A percentile compares a stretch with the other conserved stretches of the same genome.
phyloP scores from a whole-genome alignment of 2,888 invertebrate genomes.

The Thera obeliscata region DNA sequence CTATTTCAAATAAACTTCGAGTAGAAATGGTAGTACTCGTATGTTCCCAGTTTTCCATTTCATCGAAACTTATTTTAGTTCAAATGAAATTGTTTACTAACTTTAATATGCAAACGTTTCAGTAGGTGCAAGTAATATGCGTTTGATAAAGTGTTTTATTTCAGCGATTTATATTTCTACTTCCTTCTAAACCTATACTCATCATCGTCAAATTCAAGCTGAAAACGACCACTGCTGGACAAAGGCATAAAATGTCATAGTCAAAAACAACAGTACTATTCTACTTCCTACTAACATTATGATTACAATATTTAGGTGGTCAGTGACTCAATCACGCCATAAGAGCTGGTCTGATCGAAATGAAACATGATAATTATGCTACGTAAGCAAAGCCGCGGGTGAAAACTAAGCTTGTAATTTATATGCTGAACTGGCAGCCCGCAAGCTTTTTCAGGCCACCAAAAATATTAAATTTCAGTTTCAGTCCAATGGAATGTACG shows the following conservation, averaged over 20 bases:
- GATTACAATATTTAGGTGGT: no score
- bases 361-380: no score
- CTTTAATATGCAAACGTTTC: neutral
- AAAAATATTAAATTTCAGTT: neutral
- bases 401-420: neutral
- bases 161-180: no score
- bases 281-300: no score
- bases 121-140: neutral
- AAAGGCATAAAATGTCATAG: no score
- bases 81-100: neutral
- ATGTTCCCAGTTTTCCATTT: neutral
- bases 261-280: no score
- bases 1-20: neutral
- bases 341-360: no score
- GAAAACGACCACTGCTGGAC: no score
- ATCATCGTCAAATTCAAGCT: no score
- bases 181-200: no score
- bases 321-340: no score
- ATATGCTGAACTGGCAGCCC: neutral
- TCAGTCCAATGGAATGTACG: neutral
- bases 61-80: neutral
- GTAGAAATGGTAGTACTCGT: neutral
- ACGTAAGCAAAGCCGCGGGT: neutral
- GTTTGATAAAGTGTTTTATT: neutral
- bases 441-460: neutral